Conservation (phyloP, 2,797 vertebrate genomes). For the Monodelphis domestica region DNA sequence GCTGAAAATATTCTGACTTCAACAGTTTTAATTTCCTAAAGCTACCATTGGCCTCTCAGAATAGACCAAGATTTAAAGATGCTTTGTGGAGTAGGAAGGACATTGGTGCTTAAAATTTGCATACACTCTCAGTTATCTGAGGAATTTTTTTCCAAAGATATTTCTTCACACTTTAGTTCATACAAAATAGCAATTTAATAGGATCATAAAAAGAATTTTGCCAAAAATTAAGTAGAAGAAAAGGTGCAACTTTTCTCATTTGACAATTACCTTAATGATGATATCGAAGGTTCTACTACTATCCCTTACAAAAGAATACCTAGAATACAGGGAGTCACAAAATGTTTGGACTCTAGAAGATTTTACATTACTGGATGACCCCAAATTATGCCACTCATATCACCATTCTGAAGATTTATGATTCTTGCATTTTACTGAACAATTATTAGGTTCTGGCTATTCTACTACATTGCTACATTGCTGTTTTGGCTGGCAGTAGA, state of each 20-base stretch:
- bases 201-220: neutral
- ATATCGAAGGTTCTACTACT: neutral
- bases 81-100: neutral
- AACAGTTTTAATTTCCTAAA: neutral
- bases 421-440: slow-evolving; percentile 31
- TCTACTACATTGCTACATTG: neutral
- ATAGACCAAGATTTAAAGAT: neutral
- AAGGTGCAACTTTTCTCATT: neutral
- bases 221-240: neutral
- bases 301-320: neutral
- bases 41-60: neutral
- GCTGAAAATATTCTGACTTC: neutral
- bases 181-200: neutral
- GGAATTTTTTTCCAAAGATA: neutral
- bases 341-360: neutral
- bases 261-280: neutral
- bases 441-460: slow-evolving; percentile 35
- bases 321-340: neutral
- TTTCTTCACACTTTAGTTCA: neutral
- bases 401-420: neutral
- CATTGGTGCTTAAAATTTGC: neutral
- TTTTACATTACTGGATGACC: neutral
- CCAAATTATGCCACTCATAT: neutral
- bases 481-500: neutral
- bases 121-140: neutral